These are phyloP conservation scores for Leucosticte australis DNA, from an alignment of 2,113 vertebrate species.

Conservation along the genomic window DNA sequence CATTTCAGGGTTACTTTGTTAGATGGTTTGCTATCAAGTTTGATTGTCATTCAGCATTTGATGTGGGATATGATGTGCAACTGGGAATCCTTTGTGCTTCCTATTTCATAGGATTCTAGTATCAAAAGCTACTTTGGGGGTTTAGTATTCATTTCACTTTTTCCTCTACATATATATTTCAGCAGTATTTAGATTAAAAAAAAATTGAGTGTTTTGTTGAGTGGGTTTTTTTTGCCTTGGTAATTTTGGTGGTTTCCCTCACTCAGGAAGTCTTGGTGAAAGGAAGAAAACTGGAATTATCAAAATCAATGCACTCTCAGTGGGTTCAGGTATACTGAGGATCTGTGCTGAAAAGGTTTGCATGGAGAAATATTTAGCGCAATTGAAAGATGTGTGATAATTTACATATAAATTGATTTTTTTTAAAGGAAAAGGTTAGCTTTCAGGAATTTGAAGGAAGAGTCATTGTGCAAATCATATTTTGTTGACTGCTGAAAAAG, in stretches of 20 bases:
- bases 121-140: background rate
- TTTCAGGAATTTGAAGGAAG: background rate
- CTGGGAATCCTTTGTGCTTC: background rate
- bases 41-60: background rate
- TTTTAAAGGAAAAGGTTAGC: constrained; percentile 7
- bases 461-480: background rate
- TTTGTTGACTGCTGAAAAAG: background rate
- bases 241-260: background rate
- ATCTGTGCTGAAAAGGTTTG: background rate
- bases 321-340: background rate
- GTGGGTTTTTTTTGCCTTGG: background rate
- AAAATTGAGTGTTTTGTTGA: background rate
- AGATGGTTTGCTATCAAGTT: background rate
- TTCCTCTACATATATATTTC: background rate
- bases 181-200: background rate
- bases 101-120: background rate
- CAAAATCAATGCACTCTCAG: background rate
- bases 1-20: background rate
- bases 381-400: background rate
- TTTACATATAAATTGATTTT: constrained; percentile 36
- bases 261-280: background rate
- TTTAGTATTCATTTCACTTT: background rate
- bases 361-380: background rate
- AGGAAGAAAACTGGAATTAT: background rate
- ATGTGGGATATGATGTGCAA: background rate